Evolutionary conservation across 2,888 invertebrate genomes (phyloP), one percentile per base, ranked within the genome.

Genomic region (Cinara cedri): DNA sequence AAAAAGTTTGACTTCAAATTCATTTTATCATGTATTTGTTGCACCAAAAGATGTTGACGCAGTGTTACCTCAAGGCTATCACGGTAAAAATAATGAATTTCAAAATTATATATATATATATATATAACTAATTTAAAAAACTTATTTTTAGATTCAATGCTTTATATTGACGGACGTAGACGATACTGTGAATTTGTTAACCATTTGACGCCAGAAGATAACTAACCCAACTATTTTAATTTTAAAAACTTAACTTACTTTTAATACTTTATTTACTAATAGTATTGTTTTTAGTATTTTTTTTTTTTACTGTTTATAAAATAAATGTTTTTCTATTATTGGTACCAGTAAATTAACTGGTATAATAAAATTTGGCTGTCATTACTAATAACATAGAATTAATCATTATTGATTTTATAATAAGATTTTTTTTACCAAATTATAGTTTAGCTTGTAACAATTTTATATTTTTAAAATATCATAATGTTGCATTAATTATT

Each of bases 21-120:
- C 90, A n/a, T 92, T 93, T 84, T 90, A 92, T 84, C 92, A 90
- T 84, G 92, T 92, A 0, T 91, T 90, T 84, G 87, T 88, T 81
- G 86, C 88, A 0, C 85, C 87, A 0, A 86, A 87, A 68, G 83
- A 86, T 2, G 88, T 89, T 1, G 85, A 87, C 0, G 85, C 87
- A 82, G 88, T 92, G 44, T 84, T 91, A 81, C 92, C 92, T 6
- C 87, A 88, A 80, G 89, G 91, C 0, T 92, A 92, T 84, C 89
- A 91, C 83, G 92, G 92, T 88, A 83, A 83, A 83, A 44, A 60
- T 62, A 21, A 34, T 42, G 57, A n/a, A n/a, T n/a, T n/a, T n/a
- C n/a, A n/a, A n/a, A 14, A 46, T 66, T 66, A n/a, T 24, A 16
- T 19, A 34, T 34, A 4, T 34, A 34, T 34, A 34, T 6, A 34